Evolutionary conservation across 2,797 vertebrate genomes (phyloP).

Genomic region (Cyprinella venusta): DNA sequence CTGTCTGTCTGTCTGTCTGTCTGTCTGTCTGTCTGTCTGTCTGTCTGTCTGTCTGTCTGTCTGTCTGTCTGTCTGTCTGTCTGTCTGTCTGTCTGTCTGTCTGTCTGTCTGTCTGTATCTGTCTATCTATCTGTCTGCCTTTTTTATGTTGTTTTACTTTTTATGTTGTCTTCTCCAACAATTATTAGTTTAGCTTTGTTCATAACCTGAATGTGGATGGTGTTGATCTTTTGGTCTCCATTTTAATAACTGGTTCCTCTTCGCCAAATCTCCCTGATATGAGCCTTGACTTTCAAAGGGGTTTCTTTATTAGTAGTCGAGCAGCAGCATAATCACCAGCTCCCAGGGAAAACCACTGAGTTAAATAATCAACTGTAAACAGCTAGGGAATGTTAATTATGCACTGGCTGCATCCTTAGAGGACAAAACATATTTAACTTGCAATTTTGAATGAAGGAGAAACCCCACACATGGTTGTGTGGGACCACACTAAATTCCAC

Average conservation of each 20-base stretch:
- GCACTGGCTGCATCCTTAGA: slow-evolving; percentile 64
- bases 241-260: slow-evolving; percentile 50
- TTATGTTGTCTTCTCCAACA: too few relatives aligned
- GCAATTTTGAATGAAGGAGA: slow-evolving; percentile 62
- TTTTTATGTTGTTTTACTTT: slow-evolving; percentile 3
- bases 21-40: fast-evolving
- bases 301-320: slow-evolving; percentile 72
- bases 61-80: too few relatives aligned
- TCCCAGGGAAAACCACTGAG: slow-evolving; percentile 69
- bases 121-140: not conserved
- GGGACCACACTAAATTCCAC: slow-evolving; percentile 52
- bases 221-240: slow-evolving; percentile 19
- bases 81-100: too few relatives aligned
- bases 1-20: too few relatives aligned
- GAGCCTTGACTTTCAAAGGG: slow-evolving; percentile 58
- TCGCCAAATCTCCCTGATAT: slow-evolving; percentile 55
- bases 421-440: slow-evolving; percentile 69
- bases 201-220: not conserved
- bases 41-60: too few relatives aligned
- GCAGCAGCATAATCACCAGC: slow-evolving; percentile 69
- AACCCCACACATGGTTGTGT: slow-evolving; percentile 60
- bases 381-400: slow-evolving; percentile 79
- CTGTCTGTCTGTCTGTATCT: too few relatives aligned
- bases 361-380: slow-evolving; percentile 79
- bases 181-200: not conserved